These are phyloP conservation scores for Cirrhinus molitorella DNA, from an alignment of 2,797 vertebrate species.

Conservation along the genomic window DNA sequence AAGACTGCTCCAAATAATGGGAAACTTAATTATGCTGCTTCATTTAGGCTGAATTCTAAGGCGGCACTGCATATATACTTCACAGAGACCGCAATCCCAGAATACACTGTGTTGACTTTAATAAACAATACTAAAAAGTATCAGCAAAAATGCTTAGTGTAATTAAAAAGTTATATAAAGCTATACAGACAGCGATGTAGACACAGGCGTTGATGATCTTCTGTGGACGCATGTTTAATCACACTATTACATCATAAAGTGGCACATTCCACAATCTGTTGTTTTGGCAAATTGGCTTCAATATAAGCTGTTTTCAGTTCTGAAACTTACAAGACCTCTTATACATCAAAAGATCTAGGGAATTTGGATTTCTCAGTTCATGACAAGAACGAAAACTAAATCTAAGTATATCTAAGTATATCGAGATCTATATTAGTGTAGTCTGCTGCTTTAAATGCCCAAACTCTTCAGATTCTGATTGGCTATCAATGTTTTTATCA, in stretches of 20 bases:
- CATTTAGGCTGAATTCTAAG: neutral
- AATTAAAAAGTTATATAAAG: neutral
- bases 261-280: too few species aligned
- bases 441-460: neutral
- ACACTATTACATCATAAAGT: too few species aligned
- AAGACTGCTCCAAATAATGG: neutral
- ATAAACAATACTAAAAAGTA: neutral
- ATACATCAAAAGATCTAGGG: too few species aligned
- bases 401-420: neutral
- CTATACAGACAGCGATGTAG: too few species aligned
- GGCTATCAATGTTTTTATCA: neutral
- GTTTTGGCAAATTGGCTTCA: too few species aligned
- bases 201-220: too few species aligned
- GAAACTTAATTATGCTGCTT: neutral
- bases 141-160: neutral
- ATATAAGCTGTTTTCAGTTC: too few species aligned
- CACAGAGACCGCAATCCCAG: neutral
- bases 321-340: too few species aligned
- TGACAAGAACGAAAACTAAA: neutral
- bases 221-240: too few species aligned
- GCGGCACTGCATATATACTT: neutral
- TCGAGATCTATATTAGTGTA: neutral
- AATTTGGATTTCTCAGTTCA: too few species aligned
- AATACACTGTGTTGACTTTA: neutral
- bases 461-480: too few species aligned